These are phyloP conservation scores for Bombylius major DNA, from an alignment of 2,888 invertebrate species.

Conservation along the genomic window DNA sequence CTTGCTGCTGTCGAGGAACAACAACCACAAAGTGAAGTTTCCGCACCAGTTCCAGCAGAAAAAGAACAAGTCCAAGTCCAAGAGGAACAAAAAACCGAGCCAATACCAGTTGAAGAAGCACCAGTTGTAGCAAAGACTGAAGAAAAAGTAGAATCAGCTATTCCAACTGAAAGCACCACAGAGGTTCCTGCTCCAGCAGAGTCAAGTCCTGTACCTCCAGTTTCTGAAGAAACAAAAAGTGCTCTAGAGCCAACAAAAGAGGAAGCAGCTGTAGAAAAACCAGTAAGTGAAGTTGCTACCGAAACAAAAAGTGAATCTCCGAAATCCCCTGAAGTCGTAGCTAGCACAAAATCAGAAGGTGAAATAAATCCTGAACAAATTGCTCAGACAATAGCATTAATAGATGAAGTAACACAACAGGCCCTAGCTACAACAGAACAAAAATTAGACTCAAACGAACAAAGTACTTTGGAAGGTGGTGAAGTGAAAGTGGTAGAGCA, in stretches of 20 bases:
- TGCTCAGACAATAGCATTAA: conserved; percentile 12
- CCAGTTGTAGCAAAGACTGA: not conserved
- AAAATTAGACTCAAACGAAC: not conserved
- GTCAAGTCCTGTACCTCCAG: not conserved
- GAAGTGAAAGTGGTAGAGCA: not conserved
- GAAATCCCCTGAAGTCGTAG: not conserved
- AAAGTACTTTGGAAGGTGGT: not conserved
- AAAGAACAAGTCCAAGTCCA: not conserved
- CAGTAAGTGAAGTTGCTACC: not conserved
- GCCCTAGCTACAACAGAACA: conserved; percentile 2
- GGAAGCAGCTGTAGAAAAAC: not conserved
- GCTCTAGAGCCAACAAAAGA: not conserved
- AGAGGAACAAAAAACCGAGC: not conserved
- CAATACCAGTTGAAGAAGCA: not conserved
- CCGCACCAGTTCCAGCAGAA: not conserved
- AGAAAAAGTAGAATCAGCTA: not conserved
- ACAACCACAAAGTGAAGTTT: not conserved
- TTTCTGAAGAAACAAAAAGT: too few relatives aligned
- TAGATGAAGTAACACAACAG: conserved; percentile 12
- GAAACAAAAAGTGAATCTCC: not conserved
- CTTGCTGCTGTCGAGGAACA: not conserved
- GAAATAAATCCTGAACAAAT: conserved; percentile 11
- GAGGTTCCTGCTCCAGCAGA: not conserved
- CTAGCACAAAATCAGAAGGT: not conserved
- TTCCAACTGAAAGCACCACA: not conserved